Conservation (phyloP, 2,888 invertebrate genomes). For the Pyrrhosoma nymphula region DNA sequence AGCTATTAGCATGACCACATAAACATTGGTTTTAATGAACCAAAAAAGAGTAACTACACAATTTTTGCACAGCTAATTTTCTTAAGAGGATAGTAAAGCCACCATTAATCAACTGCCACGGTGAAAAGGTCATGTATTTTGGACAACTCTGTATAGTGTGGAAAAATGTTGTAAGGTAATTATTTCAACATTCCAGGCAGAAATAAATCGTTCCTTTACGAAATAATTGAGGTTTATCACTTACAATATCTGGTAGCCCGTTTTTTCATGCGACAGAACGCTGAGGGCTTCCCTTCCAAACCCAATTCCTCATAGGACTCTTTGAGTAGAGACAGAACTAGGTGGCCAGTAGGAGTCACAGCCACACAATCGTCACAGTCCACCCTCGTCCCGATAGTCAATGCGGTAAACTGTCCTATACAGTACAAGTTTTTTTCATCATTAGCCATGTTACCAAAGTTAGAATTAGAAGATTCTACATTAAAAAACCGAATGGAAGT, state of each 20-base stretch:
- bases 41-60: no score
- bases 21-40: no score
- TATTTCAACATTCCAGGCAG: no score
- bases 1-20: no score
- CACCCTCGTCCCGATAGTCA: slow-evolving; percentile 79
- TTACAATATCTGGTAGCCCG: slow-evolving; percentile 78
- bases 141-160: no score
- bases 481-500: background rate
- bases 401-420: slow-evolving; percentile 78
- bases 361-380: slow-evolving; percentile 80
- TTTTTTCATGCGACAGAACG: slow-evolving; percentile 76
- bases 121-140: no score
- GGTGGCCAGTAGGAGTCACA: slow-evolving; percentile 79
- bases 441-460: slow-evolving; percentile 58
- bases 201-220: no score
- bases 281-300: slow-evolving; percentile 79
- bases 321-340: slow-evolving; percentile 79
- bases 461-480: background rate
- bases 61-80: no score
- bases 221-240: slow-evolving; percentile 72
- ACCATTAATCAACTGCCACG: no score
- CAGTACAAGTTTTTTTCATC: slow-evolving; percentile 63
- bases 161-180: no score
- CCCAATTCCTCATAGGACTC: slow-evolving; percentile 80
- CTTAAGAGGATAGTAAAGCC: no score